Evolutionary conservation across 2,797 vertebrate species (phyloP).

Genomic region (Amblyraja radiata): DNA sequence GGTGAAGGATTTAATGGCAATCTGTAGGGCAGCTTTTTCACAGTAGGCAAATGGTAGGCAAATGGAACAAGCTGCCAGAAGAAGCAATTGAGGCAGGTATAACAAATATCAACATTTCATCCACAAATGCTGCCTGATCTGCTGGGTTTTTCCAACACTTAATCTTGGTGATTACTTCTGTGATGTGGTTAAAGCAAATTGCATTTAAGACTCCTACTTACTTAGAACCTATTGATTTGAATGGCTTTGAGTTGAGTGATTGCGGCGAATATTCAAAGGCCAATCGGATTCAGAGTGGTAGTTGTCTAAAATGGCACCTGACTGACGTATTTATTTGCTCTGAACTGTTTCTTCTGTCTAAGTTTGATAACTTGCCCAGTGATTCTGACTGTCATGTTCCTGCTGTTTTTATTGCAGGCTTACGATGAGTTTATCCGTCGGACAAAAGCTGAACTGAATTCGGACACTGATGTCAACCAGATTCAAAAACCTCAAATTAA

Average conservation of each 20-base stretch:
- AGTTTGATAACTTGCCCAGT: not conserved
- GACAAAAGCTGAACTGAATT: not conserved
- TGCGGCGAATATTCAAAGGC: not conserved
- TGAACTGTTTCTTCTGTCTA: not conserved
- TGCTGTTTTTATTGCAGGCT: not conserved
- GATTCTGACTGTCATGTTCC: not conserved
- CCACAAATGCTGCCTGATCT: no score
- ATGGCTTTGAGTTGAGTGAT: no score
- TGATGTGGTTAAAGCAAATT: not conserved
- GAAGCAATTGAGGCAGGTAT: no score
- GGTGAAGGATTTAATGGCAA: no score
- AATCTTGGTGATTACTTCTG: not conserved
- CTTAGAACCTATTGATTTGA: not conserved
- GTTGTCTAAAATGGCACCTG: not conserved
- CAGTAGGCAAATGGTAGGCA: no score
- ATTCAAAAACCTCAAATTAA: not conserved
- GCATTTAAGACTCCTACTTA: not conserved
- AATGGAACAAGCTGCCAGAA: no score
- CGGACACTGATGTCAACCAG: not conserved
- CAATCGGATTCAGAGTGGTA: not conserved
- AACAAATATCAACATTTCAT: no score
- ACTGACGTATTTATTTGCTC: not conserved
- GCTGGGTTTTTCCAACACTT: no score
- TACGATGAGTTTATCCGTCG: constrained; percentile 15
- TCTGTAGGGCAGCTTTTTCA: no score